phyloP scores from a whole-genome alignment of 2,113 vertebrate species.

The Solea senegalensis region DNA sequence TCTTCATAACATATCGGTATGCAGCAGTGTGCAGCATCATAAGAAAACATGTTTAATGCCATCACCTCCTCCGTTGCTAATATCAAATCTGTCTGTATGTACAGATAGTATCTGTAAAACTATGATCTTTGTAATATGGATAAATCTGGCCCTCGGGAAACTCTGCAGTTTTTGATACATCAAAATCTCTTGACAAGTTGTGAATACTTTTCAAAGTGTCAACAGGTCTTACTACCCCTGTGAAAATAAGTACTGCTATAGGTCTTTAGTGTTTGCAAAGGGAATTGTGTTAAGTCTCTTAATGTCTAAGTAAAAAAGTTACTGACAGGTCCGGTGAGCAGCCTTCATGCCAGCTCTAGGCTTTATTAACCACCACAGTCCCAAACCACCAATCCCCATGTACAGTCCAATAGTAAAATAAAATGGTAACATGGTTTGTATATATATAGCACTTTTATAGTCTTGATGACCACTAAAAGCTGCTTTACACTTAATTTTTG shows the following conservation, averaged over 20 bases:
- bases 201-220: not conserved
- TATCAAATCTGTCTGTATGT: not conserved
- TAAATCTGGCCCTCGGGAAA: not conserved
- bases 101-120: not conserved
- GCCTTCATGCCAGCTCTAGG: too few species aligned
- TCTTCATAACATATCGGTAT: too few species aligned
- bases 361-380: too few species aligned
- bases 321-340: too few species aligned
- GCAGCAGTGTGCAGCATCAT: not conserved
- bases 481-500: too few species aligned
- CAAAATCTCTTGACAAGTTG: not conserved
- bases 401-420: too few species aligned
- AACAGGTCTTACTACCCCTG: not conserved
- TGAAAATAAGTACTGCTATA: not conserved
- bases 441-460: too few species aligned
- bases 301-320: not conserved
- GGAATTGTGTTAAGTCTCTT: not conserved
- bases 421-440: too few species aligned
- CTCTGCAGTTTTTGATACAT: not conserved
- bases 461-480: too few species aligned
- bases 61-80: too few species aligned
- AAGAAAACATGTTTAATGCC: not conserved
- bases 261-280: not conserved
- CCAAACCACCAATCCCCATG: too few species aligned
- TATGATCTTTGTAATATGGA: not conserved